Evolutionary conservation across 2,113 vertebrate species (phyloP), one percentile per base, ranked within the genome.

Genomic region (Aleadryas rufinucha): DNA sequence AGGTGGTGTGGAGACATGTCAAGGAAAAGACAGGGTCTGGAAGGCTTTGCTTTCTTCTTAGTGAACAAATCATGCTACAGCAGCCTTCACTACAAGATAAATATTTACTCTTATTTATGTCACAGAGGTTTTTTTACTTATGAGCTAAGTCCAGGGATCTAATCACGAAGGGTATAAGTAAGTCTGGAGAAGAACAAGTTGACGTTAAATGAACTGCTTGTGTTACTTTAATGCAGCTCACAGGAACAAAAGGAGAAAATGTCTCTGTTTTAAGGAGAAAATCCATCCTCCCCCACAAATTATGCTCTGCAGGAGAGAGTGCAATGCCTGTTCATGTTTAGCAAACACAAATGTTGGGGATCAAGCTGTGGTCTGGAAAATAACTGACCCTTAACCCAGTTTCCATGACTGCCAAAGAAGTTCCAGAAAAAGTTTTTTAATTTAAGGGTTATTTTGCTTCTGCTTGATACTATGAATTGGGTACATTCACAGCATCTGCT

Each of bases 51-150:
- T 90, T 88, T 81, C 56, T 63, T 78, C 21, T 54, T 74, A 50
- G 52, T 28, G 20, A 81, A 79, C 7, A 83, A 75, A 63, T 41
- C 7, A 3, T 4, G 35, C 75, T 50, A 42, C 17, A 64, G 16
- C 33, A 78, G 24, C 20, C n/a, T 87, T 63, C 77, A 33, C 16
- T 5, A 33, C 6, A 64, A 71, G 6, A 78, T 30, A 95, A 91
- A 94, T 93, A 96, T 97, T 97, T 96, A 92, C 39, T 76, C 26
- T 16, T 41, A 27, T 56, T 89, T 68, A 71, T 30, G 14, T 75
- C 37, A 50, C 9, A 47, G 74, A 63, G 8, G 4, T 13, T 93
- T 94, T 69, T 84, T 42, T 74, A n/a, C 17, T 78, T 33, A 31
- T 3, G 18, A 41, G 13, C 17, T 26, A 68, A 70, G 10, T 37